A percentile compares a stretch with the other conserved stretches of the same genome.
Evolutionary conservation across 2,888 invertebrate genomes (phyloP).

Genomic region (Drosophila sordidula): DNA sequence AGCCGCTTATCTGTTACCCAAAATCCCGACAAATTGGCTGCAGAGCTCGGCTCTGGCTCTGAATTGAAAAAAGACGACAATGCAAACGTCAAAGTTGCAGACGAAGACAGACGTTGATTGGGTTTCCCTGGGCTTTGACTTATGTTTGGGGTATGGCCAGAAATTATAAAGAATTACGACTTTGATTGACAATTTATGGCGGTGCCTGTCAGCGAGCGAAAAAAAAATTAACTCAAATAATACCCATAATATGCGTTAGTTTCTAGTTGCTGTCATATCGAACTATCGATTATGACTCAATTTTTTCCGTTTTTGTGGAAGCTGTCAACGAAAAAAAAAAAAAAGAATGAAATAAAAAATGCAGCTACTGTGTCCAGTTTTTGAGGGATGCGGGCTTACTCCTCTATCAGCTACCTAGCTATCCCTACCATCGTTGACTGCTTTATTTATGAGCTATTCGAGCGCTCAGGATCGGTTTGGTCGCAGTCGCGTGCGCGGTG

Average conservation of each 20-base stretch:
- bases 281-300: constrained; percentile 66
- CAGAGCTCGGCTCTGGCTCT: constrained; percentile 27
- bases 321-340: constrained; percentile 47
- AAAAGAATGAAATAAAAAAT: constrained; percentile 32
- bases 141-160: constrained; percentile 10
- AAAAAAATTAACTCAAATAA: constrained; percentile 27
- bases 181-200: constrained; percentile 61
- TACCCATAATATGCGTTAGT: constrained; percentile 38
- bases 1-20: constrained; percentile 74
- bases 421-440: constrained; percentile 49
- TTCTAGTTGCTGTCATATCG: constrained; percentile 56
- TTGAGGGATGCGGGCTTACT: constrained; percentile 45
- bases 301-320: constrained; percentile 37
- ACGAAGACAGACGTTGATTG: constrained; percentile 64
- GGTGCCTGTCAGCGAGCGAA: constrained; percentile 47
- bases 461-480: constrained; percentile 23
- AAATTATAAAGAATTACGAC: constrained; percentile 60
- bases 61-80: constrained; percentile 47
- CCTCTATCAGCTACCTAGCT: constrained; percentile 49
- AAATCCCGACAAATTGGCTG: constrained; percentile 78
- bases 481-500: constrained; percentile 48
- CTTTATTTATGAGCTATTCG: constrained; percentile 65
- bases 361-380: constrained; percentile 46
- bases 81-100: constrained; percentile 69
- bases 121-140: constrained; percentile 45